Evolutionary conservation across 37 sponge, comb jelly and placozoan genomes (phyloP).

Genomic region (Beroe forskalii): DNA sequence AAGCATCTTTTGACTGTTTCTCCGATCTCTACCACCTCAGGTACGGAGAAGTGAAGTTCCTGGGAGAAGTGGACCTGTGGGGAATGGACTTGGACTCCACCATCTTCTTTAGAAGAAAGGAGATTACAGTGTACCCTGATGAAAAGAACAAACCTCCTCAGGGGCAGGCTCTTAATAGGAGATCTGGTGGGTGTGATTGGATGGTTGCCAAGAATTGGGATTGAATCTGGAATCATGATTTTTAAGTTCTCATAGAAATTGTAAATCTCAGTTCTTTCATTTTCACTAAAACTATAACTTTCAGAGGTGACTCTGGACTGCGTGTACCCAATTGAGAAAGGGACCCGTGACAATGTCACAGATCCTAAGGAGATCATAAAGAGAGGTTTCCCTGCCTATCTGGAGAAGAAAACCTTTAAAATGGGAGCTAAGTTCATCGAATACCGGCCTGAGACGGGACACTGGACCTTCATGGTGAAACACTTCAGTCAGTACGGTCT

Average conservation of each 20-base stretch:
- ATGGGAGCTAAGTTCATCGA: conserved; percentile 61
- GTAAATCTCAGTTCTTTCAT: neutral
- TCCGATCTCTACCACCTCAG: too few relatives aligned
- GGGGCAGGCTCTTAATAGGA: conserved; percentile 50
- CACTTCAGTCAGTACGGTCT: conserved; percentile 63
- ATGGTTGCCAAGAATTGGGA: too few relatives aligned
- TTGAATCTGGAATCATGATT: too few relatives aligned
- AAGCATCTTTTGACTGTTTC: too few relatives aligned
- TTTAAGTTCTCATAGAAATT: too few relatives aligned
- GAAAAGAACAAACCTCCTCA: conserved; percentile 52
- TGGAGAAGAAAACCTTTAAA: conserved; percentile 64
- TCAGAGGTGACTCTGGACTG: conserved; percentile 62
- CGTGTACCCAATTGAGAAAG: conserved; percentile 35
- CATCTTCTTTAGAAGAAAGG: conserved; percentile 52
- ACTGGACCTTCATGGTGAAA: conserved; percentile 65
- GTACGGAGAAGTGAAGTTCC: conserved; percentile 65
- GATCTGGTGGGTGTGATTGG: conserved; percentile 24
- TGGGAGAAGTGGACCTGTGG: conserved; percentile 41
- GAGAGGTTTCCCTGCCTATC: conserved; percentile 40
- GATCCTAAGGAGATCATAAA: conserved; percentile 49
- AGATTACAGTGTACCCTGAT: conserved; percentile 51
- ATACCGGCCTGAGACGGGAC: conserved; percentile 31
- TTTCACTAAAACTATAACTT: neutral
- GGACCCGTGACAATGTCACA: conserved; percentile 35
- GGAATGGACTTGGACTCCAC: conserved; percentile 57